Conservation (phyloP, 2,888 invertebrate genomes). For the Parelbella ahira region DNA sequence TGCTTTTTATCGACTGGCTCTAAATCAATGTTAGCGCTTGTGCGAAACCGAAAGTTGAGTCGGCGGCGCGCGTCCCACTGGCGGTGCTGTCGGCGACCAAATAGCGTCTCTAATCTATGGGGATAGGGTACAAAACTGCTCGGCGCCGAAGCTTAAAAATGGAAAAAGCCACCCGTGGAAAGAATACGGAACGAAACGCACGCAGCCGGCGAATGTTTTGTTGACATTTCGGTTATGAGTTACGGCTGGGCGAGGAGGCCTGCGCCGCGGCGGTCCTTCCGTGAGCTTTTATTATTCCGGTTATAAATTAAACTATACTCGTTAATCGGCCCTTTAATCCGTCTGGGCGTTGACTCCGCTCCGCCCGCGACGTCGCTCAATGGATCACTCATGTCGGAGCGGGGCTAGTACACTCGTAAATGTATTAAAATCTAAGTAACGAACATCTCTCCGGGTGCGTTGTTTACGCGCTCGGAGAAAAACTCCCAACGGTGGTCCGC, state of each 20-base stretch:
- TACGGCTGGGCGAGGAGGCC: slow-evolving; percentile 44
- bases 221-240: slow-evolving; percentile 57
- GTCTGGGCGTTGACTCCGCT: slow-evolving; percentile 74
- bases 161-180: slow-evolving; percentile 32
- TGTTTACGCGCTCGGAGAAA: slow-evolving; percentile 43
- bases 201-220: slow-evolving; percentile 40
- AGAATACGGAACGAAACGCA: slow-evolving; percentile 31
- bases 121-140: slow-evolving; percentile 33
- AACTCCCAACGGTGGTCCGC: slow-evolving; percentile 37
- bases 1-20: slow-evolving; percentile 52
- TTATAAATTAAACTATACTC: slow-evolving; percentile 73
- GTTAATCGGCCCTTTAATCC: slow-evolving; percentile 77
- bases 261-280: slow-evolving; percentile 50
- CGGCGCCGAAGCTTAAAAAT: slow-evolving; percentile 28
- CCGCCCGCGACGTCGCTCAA: slow-evolving; percentile 40
- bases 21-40: slow-evolving; percentile 57
- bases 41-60: slow-evolving; percentile 80
- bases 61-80: slow-evolving; percentile 8
- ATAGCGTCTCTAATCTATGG: slow-evolving; percentile 40
- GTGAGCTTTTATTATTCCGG: slow-evolving; percentile 71
- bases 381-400: slow-evolving; percentile 46
- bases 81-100: slow-evolving; percentile 34
- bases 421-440: slow-evolving; percentile 53
- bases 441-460: slow-evolving; percentile 40
- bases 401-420: slow-evolving; percentile 34